These are phyloP conservation scores for Kryptolebias marmoratus DNA, from an alignment of 2,113 vertebrate species.

Conservation along the genomic window DNA sequence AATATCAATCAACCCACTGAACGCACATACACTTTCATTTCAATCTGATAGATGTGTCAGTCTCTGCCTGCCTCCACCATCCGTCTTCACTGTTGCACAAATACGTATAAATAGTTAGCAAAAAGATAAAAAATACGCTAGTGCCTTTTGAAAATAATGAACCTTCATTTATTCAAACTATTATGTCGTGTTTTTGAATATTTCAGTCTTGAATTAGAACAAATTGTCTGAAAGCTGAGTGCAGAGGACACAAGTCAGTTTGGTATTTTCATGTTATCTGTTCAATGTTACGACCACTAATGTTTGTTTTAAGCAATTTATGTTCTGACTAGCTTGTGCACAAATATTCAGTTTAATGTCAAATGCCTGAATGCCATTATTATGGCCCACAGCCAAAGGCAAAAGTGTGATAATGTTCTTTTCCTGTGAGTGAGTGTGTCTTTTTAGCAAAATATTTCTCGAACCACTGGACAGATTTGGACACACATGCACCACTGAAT, in stretches of 20 bases:
- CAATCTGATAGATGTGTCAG: neutral
- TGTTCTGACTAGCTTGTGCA: too few relatives aligned
- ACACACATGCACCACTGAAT: neutral
- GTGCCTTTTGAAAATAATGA: neutral
- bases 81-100: neutral
- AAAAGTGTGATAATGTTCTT: too few relatives aligned
- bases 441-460: too few relatives aligned
- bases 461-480: too few relatives aligned
- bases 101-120: neutral
- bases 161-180: neutral
- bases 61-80: neutral
- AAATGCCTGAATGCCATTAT: too few relatives aligned
- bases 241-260: too few relatives aligned
- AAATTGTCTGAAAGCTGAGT: neutral
- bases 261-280: too few relatives aligned
- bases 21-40: neutral
- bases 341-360: too few relatives aligned
- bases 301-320: too few relatives aligned
- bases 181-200: neutral
- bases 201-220: neutral
- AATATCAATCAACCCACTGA: conserved; percentile 1
- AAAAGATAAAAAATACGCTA: neutral
- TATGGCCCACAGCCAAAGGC: too few relatives aligned
- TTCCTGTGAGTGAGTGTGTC: too few relatives aligned
- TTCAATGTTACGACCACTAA: too few relatives aligned